Evolutionary conservation across 2,797 vertebrate genomes (phyloP), one percentile per base, ranked within the genome.

Genomic region (Rhincodon typus): DNA sequence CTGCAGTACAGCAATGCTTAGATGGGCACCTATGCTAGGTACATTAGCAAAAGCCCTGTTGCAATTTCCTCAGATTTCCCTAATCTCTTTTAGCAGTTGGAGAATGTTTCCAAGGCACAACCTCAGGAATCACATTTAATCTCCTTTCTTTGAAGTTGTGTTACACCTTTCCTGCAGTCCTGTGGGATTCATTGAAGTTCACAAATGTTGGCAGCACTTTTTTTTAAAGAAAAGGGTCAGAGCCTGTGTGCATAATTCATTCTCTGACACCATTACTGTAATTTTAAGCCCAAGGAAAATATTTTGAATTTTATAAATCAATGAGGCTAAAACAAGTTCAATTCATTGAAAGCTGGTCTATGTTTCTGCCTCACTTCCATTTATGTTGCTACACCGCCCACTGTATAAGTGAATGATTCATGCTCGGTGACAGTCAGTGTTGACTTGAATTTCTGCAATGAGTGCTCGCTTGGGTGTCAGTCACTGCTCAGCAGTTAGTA

Each of bases 331-430:
- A 91, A 38, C 34, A n/a, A 91, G 27, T 30, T 3, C 86, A 57
- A 57, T 53, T 88, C 86, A 88, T 91, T 91, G 57, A 91, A 91
- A 91, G 57, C 88, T 91, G 34, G 57, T 66, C 87, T 62, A 57
- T 90, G 87, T 91, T 91, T 91, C 57, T 91, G 88, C 34, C 30
- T 62, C 57, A 0, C 34, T 91, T 91, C 88, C 88, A 91, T 66
- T 66, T n/a, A 91, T 50, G 46, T 46, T 46, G 27, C 57, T 34
- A 38, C 88, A 30, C n/a, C 15, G 21, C 34, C 27, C 88, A 21
- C 30, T 38, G 34, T 4, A 91, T 57, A 67, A 91, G 1, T 66
- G 88, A 91, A 17, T 66, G 57, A 66, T 91, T 91, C 34, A 91
- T 62, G 34, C 34, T 91, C 57, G 21, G 57, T n/a, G 4, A 34